Percentiles rank a stretch among this genome's conserved stretches.
Evolutionary conservation across 2,797 vertebrate genomes (phyloP).

Genomic region (Eidolon dupreanum): DNA sequence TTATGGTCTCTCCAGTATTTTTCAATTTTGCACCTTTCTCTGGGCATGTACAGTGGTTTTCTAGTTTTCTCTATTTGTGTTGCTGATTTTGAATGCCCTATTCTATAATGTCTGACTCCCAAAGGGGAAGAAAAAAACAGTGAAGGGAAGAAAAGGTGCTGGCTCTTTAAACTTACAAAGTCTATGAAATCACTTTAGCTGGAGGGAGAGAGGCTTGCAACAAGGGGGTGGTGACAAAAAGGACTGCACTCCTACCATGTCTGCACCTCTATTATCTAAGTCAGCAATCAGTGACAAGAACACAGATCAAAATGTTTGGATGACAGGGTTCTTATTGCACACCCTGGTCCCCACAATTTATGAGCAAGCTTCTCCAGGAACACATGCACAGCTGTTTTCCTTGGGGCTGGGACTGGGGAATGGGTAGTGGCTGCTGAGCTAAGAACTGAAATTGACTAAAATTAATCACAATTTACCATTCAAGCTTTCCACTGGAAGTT

Average conservation of each 20-base stretch:
- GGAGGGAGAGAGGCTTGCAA: not conserved
- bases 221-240: not conserved
- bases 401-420: fast-evolving
- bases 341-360: not conserved
- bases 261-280: not conserved
- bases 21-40: not conserved
- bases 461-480: not conserved
- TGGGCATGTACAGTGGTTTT: not conserved
- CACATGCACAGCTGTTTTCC: not conserved
- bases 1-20: not conserved
- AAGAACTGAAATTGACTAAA: not conserved
- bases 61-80: not conserved
- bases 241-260: not conserved
- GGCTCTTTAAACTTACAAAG: not conserved
- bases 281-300: not conserved
- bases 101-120: not conserved
- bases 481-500: not conserved
- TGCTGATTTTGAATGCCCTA: not conserved
- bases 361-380: not conserved
- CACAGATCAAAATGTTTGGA: not conserved
- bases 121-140: not conserved
- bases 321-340: not conserved
- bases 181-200: not conserved
- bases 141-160: not conserved
- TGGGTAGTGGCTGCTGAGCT: not conserved